Evolutionary conservation across 2,797 vertebrate species (phyloP), one percentile per base, ranked within the genome.

Genomic region (Enteromius paludinosus): DNA sequence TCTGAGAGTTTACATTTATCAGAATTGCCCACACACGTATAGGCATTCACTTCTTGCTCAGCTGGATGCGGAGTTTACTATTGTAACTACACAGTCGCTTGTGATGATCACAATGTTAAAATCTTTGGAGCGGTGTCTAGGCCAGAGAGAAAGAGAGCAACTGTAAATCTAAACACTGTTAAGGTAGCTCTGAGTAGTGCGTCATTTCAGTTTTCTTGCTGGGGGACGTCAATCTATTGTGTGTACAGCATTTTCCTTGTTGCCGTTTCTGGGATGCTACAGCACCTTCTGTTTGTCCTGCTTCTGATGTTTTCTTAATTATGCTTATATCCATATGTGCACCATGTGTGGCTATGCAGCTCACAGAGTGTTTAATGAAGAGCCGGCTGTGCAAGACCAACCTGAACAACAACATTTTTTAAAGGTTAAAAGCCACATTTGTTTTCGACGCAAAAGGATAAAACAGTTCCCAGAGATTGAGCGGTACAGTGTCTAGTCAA

Each of bases 191-290:
- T 85, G 78, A 87, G 87, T 72, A 54, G 45, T 45, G 5, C 38
- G 38, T 90, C 91, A 92, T 92, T 90, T 90, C 86, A 82, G 79
- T 73, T 74, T 88, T 91, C 79, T 72, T 87, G 88, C 89, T 89
- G 83, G 84, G 83, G 61, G 79, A 74, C 89, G 83, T 83, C 90
- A 91, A 88, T 92, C 89, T 85, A 82, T 87, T 74, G 70, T 45
- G 86, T 87, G 81, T 52, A 38, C 38, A 38, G 38, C 9, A 69
- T 81, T n/a, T 68, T 83, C 61, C 71, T 76, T 80, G 15, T 38
- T 74, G 30, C 2, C 5, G 10, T 77, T 62, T 47, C 5, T 47
- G 25, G 56, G 74, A 77, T 47, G 5, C 12, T 15, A 17, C 52
- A 61, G 25, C 45, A 49, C 12, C 70, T 73, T 82, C 15, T 85